These are phyloP conservation scores for Arctopsyche grandis DNA, from an alignment of 1,140 invertebrate species.

Conservation along the genomic window DNA sequence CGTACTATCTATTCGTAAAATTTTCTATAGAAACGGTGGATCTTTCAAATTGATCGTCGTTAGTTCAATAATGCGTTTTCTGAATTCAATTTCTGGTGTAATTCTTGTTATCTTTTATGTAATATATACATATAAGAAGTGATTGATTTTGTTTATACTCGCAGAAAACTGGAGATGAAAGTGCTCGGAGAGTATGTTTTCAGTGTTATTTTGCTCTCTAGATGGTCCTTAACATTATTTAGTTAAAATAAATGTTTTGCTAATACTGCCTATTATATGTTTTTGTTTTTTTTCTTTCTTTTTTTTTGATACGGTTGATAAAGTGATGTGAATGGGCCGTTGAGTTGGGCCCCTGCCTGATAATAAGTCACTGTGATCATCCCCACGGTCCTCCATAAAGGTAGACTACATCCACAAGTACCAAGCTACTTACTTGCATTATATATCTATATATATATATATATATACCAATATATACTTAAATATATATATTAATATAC, in stretches of 20 bases:
- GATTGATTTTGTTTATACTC: slow-evolving; percentile 10
- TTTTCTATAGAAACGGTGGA: no score
- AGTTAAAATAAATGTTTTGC: slow-evolving; percentile 37
- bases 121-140: neutral
- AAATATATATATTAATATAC: slow-evolving; percentile 55
- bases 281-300: slow-evolving; percentile 51
- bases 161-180: slow-evolving; percentile 23
- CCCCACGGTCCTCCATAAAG: slow-evolving; percentile 51
- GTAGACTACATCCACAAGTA: slow-evolving; percentile 61
- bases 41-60: no score
- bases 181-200: slow-evolving; percentile 30
- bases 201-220: slow-evolving; percentile 30
- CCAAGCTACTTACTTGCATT: slow-evolving; percentile 59
- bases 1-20: neutral
- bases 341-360: slow-evolving; percentile 56
- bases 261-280: slow-evolving; percentile 51
- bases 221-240: slow-evolving; percentile 36
- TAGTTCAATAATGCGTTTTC: no score
- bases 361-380: slow-evolving; percentile 60
- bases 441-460: slow-evolving; percentile 57
- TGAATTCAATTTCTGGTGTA: no score
- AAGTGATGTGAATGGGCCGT: slow-evolving; percentile 54
- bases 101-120: neutral
- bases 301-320: slow-evolving; percentile 53
- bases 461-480: slow-evolving; percentile 53